Base-by-base conservation (phyloP, 2,113 vertebrate genomes). In the Cyanoderma ruficeps region DNA sequence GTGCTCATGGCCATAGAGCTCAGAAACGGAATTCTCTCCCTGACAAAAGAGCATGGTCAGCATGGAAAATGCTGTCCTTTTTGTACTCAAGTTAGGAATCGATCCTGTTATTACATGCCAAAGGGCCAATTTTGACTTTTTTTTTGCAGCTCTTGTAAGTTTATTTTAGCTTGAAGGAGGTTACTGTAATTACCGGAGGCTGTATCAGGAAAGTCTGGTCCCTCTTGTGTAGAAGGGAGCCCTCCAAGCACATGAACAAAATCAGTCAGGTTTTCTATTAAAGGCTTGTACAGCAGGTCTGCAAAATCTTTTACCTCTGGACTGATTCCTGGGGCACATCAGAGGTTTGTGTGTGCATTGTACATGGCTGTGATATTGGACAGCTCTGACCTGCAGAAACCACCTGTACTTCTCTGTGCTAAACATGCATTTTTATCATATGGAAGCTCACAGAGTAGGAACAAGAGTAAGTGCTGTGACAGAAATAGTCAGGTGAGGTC, bases 281-380 rank as follows among this genome's bases (percentile, higher is more conserved):
- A 69, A 88, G 28, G 50, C 27, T 65, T 67, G 9, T 61, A 37
- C 24, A 65, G 59, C 59, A 59, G 47, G 7, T 82, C 55, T 83
- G 55, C 27, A 47, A 42, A 80, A 37, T 37, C 30, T 59, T 52
- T 61, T 49, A 20, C 42, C 10, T 88, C n/a, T 4, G 3, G 14
- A 11, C 7, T 28, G 16, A 10, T 74, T 88, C 13, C 33, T 60
- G 90, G 24, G 13, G 5, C 47, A 30, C 56, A 13, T 77, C n/a
- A 59, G 56, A 56, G 39, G 28, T 52, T 55, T 44, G 23, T 0
- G 1, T 63, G 39, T 46, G 65, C 2, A 0, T 52, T 60, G 30
- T 27, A 3, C 20, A 3, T 7, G 15, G 24, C 60, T 75, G 39
- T 42, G 71, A 35, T 12, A 11, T 14, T 1, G 5, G 13, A 4